These are phyloP conservation scores for Plemyria rubiginata DNA, from an alignment of 2,888 invertebrate species.

Conservation along the genomic window DNA sequence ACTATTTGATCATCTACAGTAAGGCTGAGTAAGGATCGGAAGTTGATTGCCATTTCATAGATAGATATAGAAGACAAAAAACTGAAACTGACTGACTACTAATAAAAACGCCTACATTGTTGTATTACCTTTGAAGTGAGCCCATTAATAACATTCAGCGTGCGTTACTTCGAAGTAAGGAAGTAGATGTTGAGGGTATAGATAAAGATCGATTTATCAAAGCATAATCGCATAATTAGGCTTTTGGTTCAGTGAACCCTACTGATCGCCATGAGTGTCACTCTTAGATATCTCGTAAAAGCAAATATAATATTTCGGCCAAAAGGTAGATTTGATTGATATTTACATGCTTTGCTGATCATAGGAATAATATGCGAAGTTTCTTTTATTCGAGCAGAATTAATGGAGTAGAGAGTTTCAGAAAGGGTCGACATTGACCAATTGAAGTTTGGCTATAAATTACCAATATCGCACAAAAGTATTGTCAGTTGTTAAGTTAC, in stretches of 20 bases:
- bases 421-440: background rate
- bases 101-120: background rate
- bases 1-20: too few species aligned
- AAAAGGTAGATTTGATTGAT: constrained; percentile 1
- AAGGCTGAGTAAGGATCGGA: too few species aligned
- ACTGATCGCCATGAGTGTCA: background rate
- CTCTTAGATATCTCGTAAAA: background rate
- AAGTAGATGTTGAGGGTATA: background rate
- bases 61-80: too few species aligned
- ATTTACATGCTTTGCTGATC: constrained; percentile 3
- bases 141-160: background rate
- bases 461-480: too few species aligned
- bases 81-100: background rate
- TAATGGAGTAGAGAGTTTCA: background rate
- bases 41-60: too few species aligned
- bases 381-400: background rate
- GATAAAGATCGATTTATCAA: background rate
- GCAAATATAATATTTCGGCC: background rate
- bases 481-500: too few species aligned
- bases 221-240: constrained; percentile 2
- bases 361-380: background rate
- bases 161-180: background rate
- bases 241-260: background rate
- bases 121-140: background rate
- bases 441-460: too few species aligned